Percentiles rank a stretch among this genome's conserved stretches.
These are phyloP conservation scores for Paraescarpia echinospica DNA, from an alignment of 1,140 invertebrate genomes.

Conservation along the genomic window DNA sequence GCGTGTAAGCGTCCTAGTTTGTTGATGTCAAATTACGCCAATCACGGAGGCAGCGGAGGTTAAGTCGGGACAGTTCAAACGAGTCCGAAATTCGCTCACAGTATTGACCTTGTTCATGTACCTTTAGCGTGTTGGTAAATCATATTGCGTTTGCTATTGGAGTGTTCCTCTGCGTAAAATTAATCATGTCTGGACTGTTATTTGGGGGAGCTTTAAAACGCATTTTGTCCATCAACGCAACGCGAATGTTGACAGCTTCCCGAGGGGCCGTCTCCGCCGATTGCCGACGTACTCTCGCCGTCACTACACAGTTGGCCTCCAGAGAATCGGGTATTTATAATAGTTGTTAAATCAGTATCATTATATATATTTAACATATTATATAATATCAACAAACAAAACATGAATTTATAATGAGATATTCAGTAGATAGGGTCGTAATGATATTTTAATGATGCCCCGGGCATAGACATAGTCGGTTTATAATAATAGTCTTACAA, in stretches of 20 bases:
- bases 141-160: background rate
- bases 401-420: too few species aligned
- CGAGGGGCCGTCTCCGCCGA: constrained; percentile 1
- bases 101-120: background rate
- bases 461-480: too few species aligned
- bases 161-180: background rate
- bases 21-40: background rate
- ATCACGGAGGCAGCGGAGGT: background rate
- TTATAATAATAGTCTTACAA: too few species aligned
- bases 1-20: background rate
- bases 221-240: background rate
- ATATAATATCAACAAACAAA: too few species aligned
- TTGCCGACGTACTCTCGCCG: background rate
- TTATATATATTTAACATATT: background rate
- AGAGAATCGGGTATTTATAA: background rate
- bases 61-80: background rate
- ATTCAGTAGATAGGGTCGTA: too few species aligned
- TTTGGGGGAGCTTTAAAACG: background rate
- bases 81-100: background rate
- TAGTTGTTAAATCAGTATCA: background rate
- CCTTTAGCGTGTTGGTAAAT: background rate
- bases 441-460: too few species aligned
- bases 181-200: background rate
- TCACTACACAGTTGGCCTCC: background rate
- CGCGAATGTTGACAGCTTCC: background rate